Percentiles rank a stretch among this genome's conserved stretches.
phyloP scores from a whole-genome alignment of 2,888 invertebrate species.

The Drosophila sordidula region DNA sequence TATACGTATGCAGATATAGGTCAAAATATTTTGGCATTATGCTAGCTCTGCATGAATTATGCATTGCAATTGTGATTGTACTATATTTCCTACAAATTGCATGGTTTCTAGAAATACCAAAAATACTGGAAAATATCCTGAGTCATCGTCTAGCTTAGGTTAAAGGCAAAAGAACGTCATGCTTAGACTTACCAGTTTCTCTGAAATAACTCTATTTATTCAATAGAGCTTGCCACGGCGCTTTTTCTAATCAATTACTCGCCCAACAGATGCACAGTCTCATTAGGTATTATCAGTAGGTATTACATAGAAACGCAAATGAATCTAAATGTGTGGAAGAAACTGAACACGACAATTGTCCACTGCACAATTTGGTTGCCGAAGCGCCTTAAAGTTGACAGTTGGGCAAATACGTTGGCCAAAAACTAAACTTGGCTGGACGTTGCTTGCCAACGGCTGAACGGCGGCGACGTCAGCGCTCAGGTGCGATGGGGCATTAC shows the following conservation, averaged over 20 bases:
- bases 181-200: conserved; percentile 9
- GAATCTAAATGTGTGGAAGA: conserved; percentile 5
- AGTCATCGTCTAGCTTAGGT: conserved; percentile 2
- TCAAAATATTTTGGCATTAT: not conserved
- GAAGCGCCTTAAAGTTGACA: conserved; percentile 9
- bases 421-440: conserved; percentile 32
- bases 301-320: not conserved
- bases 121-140: not conserved
- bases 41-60: not conserved
- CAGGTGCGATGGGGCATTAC: conserved; percentile 48
- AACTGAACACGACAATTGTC: conserved; percentile 27
- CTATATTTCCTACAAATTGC: not conserved
- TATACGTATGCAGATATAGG: not conserved
- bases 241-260: not conserved
- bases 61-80: not conserved
- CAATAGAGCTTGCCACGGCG: too few species aligned
- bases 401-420: conserved; percentile 7
- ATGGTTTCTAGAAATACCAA: not conserved
- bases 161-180: not conserved
- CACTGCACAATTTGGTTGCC: conserved; percentile 22
- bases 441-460: conserved; percentile 29
- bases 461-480: conserved; percentile 9
- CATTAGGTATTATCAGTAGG: not conserved
- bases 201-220: not conserved
- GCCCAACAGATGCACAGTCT: not conserved